A percentile compares a stretch with the other conserved stretches of the same genome.
phyloP scores from a whole-genome alignment of 2,113 vertebrate species.

The Ctenomys sociabilis region DNA sequence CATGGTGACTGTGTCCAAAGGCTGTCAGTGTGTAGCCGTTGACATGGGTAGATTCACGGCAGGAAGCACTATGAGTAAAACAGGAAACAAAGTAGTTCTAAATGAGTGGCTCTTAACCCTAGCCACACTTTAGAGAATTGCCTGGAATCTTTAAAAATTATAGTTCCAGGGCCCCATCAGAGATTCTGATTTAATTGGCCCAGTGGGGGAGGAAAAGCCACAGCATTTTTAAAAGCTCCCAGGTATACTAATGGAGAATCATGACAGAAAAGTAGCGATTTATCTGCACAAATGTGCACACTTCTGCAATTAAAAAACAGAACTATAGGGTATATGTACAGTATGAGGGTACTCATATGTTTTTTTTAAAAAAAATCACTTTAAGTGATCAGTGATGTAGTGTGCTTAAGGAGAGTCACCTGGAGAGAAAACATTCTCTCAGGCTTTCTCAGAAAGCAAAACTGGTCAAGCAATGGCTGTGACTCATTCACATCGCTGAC shows the following conservation, averaged over 20 bases:
- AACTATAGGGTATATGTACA: rapidly evolving
- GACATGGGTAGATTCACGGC: neutral
- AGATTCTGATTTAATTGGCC: neutral
- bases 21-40: neutral
- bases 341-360: neutral
- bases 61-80: neutral
- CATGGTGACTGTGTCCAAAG: rapidly evolving
- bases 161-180: neutral
- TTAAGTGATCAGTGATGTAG: no score
- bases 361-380: neutral
- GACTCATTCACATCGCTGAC: no score
- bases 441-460: no score
- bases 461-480: no score
- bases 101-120: neutral
- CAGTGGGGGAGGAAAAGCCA: neutral
- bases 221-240: neutral
- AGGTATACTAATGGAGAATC: neutral
- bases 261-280: neutral
- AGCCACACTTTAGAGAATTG: conserved; percentile 5
- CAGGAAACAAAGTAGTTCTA: neutral
- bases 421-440: no score
- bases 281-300: neutral
- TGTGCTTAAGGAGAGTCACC: no score
- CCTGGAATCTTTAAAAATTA: neutral
- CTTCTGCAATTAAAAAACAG: neutral